Percentiles rank a stretch among this genome's conserved stretches.
These are phyloP conservation scores for Bradypus variegatus DNA, from an alignment of 2,797 vertebrate species.

Conservation along the genomic window DNA sequence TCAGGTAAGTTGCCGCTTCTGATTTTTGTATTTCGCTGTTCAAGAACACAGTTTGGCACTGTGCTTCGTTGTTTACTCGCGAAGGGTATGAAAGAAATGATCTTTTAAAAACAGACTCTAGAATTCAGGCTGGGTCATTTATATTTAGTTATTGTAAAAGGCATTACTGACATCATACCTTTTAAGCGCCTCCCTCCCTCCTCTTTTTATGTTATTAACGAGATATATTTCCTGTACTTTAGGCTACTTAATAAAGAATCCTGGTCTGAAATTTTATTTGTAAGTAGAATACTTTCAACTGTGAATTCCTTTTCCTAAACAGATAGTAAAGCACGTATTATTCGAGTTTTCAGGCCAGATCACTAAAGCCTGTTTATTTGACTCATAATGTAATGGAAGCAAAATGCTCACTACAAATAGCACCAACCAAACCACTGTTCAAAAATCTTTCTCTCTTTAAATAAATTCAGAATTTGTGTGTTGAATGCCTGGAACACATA, in stretches of 20 bases:
- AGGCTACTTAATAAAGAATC: neutral
- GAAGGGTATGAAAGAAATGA: neutral
- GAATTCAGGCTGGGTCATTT: neutral
- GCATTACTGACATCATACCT: neutral
- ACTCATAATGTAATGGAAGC: neutral
- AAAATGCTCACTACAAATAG: neutral
- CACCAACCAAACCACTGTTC: neutral
- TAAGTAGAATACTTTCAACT: neutral
- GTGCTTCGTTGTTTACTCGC: neutral
- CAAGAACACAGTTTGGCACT: neutral
- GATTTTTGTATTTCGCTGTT: neutral
- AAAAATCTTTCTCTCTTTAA: slow-evolving; percentile 12
- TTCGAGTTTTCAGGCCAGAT: neutral
- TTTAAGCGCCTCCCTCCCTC: neutral
- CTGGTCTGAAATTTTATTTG: neutral
- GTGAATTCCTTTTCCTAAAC: neutral
- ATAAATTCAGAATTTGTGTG: neutral
- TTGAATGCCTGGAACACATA: neutral
- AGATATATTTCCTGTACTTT: neutral
- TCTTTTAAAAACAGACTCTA: neutral
- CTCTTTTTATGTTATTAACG: neutral
- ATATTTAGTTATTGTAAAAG: neutral
- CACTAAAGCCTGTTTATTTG: neutral
- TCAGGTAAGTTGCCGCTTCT: neutral
- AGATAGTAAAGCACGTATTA: neutral